Conservation (phyloP, 2,888 invertebrate genomes). For the Ferdinandea cuprea region DNA sequence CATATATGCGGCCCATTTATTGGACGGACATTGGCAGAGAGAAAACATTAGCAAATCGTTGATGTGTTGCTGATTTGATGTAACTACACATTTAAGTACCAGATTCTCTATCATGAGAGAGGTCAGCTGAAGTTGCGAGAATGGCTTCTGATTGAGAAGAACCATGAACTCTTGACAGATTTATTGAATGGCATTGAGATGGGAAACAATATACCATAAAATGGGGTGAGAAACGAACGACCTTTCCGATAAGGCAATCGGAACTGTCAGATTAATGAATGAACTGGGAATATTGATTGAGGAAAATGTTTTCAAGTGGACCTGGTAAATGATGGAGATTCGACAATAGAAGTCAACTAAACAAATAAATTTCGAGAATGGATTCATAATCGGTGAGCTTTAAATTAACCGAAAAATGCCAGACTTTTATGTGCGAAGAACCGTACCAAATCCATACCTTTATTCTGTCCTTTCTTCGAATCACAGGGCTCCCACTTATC, state of each 20-base stretch:
- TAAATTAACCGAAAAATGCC: too few relatives aligned
- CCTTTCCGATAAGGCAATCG: conserved; percentile 14
- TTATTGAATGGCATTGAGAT: conserved; percentile 11
- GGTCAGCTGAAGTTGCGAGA: conserved; percentile 42
- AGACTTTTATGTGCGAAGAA: too few relatives aligned
- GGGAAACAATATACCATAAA: not conserved
- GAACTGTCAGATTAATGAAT: conserved; percentile 14
- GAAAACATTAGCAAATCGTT: conserved; percentile 9
- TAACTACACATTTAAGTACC: conserved; percentile 14
- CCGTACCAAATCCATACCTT: too few relatives aligned
- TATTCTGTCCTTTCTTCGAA: too few relatives aligned
- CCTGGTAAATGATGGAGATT: too few relatives aligned
- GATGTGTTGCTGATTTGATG: conserved; percentile 30
- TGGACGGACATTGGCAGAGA: not conserved
- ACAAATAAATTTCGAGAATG: too few relatives aligned
- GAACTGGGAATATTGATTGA: not conserved
- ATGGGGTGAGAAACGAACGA: conserved; percentile 9
- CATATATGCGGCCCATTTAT: not conserved
- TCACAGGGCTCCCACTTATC: too few relatives aligned
- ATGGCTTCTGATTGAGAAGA: conserved; percentile 52
- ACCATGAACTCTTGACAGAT: conserved; percentile 32
- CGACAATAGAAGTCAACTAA: too few relatives aligned
- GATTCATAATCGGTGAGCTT: too few relatives aligned
- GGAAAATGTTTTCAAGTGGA: not conserved
- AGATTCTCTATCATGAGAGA: conserved; percentile 24